Conservation (phyloP, 2,797 vertebrate species). For the Macrochelys suwanniensis region DNA sequence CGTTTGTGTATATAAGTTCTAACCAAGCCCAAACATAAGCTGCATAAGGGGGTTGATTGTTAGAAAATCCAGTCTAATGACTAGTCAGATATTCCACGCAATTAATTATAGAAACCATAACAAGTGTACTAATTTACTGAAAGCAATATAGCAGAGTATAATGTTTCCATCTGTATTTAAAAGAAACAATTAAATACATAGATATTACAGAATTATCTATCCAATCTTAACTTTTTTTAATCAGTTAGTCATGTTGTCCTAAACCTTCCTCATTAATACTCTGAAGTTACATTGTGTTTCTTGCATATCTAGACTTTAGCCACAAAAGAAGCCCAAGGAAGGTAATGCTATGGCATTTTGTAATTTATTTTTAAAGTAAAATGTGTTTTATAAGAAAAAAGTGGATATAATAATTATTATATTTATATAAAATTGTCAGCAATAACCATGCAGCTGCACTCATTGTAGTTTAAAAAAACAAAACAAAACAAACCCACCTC, state of each 20-base stretch:
- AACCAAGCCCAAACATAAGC: background rate
- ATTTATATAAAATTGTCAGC: constrained; percentile 68
- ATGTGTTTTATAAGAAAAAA: background rate
- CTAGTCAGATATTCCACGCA: background rate
- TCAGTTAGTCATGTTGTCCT: background rate
- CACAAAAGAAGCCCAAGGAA: background rate
- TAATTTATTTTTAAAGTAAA: constrained; percentile 26
- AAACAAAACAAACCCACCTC: background rate
- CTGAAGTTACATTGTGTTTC: background rate
- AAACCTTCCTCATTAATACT: constrained; percentile 10
- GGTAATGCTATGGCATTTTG: background rate
- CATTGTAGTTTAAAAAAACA: constrained; percentile 60
- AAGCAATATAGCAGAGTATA: background rate
- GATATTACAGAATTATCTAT: background rate
- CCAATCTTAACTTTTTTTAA: background rate
- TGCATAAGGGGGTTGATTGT: background rate
- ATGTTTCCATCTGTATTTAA: constrained; percentile 13
- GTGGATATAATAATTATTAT: constrained; percentile 58
- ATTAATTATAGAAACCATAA: background rate
- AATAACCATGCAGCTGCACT: constrained; percentile 81
- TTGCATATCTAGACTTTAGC: background rate
- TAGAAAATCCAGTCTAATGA: background rate
- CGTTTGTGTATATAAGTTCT: background rate
- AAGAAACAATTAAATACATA: constrained; percentile 4
- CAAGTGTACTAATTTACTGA: constrained; percentile 23